Base-by-base conservation (phyloP, 2,888 invertebrate genomes). In the Polyommatus icarus region DNA sequence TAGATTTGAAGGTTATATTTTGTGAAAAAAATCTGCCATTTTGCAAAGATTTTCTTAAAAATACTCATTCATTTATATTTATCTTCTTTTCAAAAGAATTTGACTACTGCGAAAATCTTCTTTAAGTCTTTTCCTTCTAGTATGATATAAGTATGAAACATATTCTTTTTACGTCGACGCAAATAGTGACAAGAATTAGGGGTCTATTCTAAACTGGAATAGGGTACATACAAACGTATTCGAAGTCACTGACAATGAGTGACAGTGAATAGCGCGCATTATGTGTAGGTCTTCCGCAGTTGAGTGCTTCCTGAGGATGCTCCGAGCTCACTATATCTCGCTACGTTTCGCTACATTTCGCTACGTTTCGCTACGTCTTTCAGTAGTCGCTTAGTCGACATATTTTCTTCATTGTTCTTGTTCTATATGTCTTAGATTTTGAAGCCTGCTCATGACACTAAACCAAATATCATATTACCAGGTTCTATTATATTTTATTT, bases 251-350 rank as follows among this genome's bases (percentile, higher is more conserved):
- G 75, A 75, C 75, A 75, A 75, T 50, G 75, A 73, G 46, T 46
- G 72, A n/a, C 50, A 50, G 54, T 75, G 75, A 75, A 75, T 75
- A 50, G 75, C 29, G 50, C 29, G 18, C 50, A 54, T 75, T 75
- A 50, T 75, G 20, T 73, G 75, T 50, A 15, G 75, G 18, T 75
- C 75, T 75, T 75, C 75, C 75, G 75, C 29, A 15, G 75, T 75
- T 75, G 75, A 75, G 75, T 75, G 18, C 75, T 75, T 75, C 75
- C 75, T 75, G 75, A 75, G 75, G 75, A 54, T 75, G 54, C 75
- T 75, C 75, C 1, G 75, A 5, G 50, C 46, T 75, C 29, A 15
- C 50, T 24, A 54, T 15, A 75, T 24, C 24, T 50, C 75, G 75
- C 67, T 67, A 67, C 67, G 1, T 15, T 29, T 29, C 40, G 10